Evolutionary conservation across 1,140 invertebrate species (phyloP), one percentile per base, ranked within the genome.

Genomic region (Pogonomyrmex barbatus): DNA sequence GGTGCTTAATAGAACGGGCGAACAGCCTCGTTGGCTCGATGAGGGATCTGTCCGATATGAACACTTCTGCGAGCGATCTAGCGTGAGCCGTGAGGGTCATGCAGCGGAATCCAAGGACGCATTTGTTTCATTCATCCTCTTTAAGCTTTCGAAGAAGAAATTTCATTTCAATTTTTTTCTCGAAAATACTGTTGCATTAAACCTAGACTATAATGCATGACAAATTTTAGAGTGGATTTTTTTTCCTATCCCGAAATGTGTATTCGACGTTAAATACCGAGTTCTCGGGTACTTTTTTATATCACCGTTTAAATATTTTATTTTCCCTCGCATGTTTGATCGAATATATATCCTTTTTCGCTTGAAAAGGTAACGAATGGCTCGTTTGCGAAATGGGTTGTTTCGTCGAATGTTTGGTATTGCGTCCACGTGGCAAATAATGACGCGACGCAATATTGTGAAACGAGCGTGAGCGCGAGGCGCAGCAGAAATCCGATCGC

Each of bases 401-500:
- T 42, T 83, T 75, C 68, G 14, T 75, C 42, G 24, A 73, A 60
- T 47, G 30, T 75, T 24, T 47, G 30, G 6, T 82, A 12, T 54
- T 58, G 39, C 42, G 5, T 33, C 60, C 33, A 14, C 76, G 60
- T 50, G 54, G 50, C 65, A 82, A 47, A 47, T 73, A 83, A 50
- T 42, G 68, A 17, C 42, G 42, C 68, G 79, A 47, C 79, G 33
- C 56, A 83, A 83, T 83, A 83, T 83, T 83, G 68, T 83, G 79
- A 62, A 83, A 75, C 45, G 42, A 47, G 30, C 54, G 67, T 42
- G 24, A 24, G 24, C 24, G 63, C 77, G 54, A 83, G 68, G 68
- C 79, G 54, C 45, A 83, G 68, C 79, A 83, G 79, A 83, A 83
- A 83, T 73, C 68, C 68, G 68, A 83, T 83, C 79, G 67, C 52